Conservation (phyloP, 2,113 vertebrate genomes). For the Colossoma macropomum region DNA sequence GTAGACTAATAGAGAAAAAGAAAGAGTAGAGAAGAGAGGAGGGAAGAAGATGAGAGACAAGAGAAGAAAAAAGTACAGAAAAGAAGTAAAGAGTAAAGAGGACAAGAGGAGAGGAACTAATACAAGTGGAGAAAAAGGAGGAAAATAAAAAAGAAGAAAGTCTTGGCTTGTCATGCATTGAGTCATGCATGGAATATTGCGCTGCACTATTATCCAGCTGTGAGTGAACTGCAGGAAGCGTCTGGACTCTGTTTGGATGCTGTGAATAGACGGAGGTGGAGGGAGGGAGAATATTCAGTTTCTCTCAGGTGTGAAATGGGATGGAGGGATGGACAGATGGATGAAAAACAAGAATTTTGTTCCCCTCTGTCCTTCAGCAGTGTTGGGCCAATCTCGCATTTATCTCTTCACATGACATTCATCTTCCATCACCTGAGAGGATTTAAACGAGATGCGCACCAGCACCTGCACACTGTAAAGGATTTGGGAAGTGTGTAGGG, state of each 20-base stretch:
- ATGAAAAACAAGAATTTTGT: slow-evolving; percentile 16
- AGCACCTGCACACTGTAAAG: background rate
- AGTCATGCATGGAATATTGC: background rate
- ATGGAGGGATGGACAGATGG: slow-evolving; percentile 32
- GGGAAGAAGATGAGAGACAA: background rate
- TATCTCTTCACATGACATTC: slow-evolving; percentile 5
- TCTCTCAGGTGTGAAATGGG: slow-evolving; percentile 48
- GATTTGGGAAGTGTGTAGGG: background rate
- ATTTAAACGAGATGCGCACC: background rate
- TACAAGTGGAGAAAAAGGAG: background rate
- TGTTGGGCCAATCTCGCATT: slow-evolving; percentile 6
- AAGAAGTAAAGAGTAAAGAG: background rate
- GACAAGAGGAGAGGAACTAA: background rate
- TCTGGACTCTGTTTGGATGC: slow-evolving; percentile 15
- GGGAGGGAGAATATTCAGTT: background rate
- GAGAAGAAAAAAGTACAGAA: background rate
- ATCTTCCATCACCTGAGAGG: slow-evolving; percentile 15
- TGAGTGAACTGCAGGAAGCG: slow-evolving; percentile 21
- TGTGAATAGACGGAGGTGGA: slow-evolving; percentile 3
- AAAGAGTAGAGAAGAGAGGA: background rate
- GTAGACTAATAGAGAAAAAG: background rate
- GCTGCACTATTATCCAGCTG: slow-evolving; percentile 1
- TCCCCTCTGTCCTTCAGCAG: slow-evolving; percentile 19
- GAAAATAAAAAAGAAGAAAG: background rate
- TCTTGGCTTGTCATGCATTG: background rate